Conservation (phyloP, 2,113 vertebrate genomes). For the Melanerpes aurifrons region DNA sequence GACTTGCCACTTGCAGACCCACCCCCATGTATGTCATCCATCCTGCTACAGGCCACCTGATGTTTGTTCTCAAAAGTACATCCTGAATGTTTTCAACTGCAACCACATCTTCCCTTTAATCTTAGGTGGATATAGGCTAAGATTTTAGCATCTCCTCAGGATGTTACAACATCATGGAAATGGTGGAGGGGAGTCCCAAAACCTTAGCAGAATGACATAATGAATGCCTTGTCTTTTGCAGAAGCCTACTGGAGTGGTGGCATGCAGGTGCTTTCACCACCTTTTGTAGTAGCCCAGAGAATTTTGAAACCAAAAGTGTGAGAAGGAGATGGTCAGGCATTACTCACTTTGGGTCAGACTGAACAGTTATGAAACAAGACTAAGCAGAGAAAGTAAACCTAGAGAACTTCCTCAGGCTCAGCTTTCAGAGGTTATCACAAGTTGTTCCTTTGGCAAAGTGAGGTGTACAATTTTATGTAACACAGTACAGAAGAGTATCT, state of each 20-base stretch:
- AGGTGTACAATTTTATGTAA: background rate
- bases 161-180: background rate
- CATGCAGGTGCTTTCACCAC: background rate
- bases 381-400: background rate
- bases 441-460: background rate
- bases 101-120: background rate
- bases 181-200: rapidly evolving
- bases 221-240: background rate
- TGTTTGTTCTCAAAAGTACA: background rate
- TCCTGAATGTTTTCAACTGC: background rate
- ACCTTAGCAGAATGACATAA: background rate
- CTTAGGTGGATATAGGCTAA: background rate
- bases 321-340: background rate
- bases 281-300: background rate
- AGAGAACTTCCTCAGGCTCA: background rate
- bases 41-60: background rate
- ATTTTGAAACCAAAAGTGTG: background rate
- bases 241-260: background rate
- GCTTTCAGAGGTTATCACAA: background rate
- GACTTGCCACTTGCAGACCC: background rate
- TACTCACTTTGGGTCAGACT: background rate
- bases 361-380: background rate
- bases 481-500: background rate
- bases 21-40: rapidly evolving
- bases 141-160: background rate